Evolutionary conservation across 2,888 invertebrate genomes (phyloP), one percentile per base, ranked within the genome.

Genomic region (Acanthosepion pharaonis): DNA sequence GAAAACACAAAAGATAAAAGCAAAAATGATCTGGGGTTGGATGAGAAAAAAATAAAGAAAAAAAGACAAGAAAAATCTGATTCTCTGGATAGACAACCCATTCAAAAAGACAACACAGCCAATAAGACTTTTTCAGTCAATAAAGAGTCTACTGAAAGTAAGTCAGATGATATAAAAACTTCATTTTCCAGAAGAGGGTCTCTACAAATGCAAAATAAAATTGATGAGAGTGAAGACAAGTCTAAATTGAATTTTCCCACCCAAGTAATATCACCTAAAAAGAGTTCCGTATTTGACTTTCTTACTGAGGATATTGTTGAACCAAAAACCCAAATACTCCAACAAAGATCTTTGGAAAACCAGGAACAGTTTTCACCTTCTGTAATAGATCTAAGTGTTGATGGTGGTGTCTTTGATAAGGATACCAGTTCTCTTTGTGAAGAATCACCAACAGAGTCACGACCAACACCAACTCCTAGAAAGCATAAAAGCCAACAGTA

Each of bases 381-480:
- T 5, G n/a, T 18, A 33, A 78, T 11, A n/a, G 78, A 78, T n/a
- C 78, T 5, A 78, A 78, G 11, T 33, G 23, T 6, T 20, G 6
- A 59, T 59, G 59, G 23, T 59, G 59, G 20, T 59, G 23, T 59
- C 59, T 78, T 78, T 15, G 78, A 33, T 78, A 78, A 78, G 15
- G 78, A 78, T n/a, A n/a, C 33, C 78, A 78, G 78, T 78, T 78
- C 78, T 78, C 78, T 78, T n/a, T 78, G n/a, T n/a, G 78, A 78
- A 78, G 78, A 78, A 33, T 15, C n/a, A 8, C 5, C 25, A 78
- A 23, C 78, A n/a, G 78, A 78, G 5, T 33, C 33, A n/a, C 78
- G 15, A 18, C 78, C 78, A 11, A 78, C n/a, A n/a, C 78, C 78
- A 11, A n/a, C 15, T 18, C 78, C 78, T 5, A 78, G 78, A 18